These are phyloP conservation scores for Coronaproctus castanopsis DNA, from an alignment of 2,888 invertebrate species.

Conservation along the genomic window DNA sequence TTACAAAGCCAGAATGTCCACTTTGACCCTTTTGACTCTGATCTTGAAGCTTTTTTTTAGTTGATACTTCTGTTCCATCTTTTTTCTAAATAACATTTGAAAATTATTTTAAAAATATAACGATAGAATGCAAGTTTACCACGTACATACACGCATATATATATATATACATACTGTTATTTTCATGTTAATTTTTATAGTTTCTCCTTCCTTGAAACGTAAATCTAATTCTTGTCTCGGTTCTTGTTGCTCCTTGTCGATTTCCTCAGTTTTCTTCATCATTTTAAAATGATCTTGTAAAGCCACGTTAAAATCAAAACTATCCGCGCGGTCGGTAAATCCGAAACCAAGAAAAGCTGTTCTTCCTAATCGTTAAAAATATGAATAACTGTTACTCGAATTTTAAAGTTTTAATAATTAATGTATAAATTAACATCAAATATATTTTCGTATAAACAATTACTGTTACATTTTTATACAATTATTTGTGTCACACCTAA, in stretches of 20 bases:
- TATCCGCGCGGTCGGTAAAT: slow-evolving; percentile 92
- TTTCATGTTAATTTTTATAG: slow-evolving; percentile 97
- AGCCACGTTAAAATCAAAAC: slow-evolving; percentile 95
- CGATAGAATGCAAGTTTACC: neutral
- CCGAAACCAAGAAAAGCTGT: slow-evolving; percentile 92
- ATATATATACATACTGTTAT: slow-evolving; percentile 49
- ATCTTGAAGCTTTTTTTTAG: slow-evolving; percentile 37
- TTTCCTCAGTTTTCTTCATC: slow-evolving; percentile 60
- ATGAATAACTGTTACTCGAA: no score
- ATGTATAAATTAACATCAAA: no score
- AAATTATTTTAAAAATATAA: neutral
- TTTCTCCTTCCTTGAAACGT: slow-evolving; percentile 97
- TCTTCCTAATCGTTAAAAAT: slow-evolving; percentile 41
- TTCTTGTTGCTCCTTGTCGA: slow-evolving; percentile 47
- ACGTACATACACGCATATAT: neutral
- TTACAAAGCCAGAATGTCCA: slow-evolving; percentile 61
- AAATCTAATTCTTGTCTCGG: slow-evolving; percentile 71
- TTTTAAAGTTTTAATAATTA: no score
- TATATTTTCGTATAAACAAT: no score
- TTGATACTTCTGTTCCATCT: slow-evolving; percentile 54
- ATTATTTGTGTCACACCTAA: no score
- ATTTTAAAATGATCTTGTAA: slow-evolving; percentile 96
- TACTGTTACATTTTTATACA: no score
- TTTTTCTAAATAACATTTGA: slow-evolving; percentile 42
- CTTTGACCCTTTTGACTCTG: slow-evolving; percentile 20